These are phyloP conservation scores for Marmota flaviventris DNA, from an alignment of 2,113 vertebrate species.

Conservation along the genomic window DNA sequence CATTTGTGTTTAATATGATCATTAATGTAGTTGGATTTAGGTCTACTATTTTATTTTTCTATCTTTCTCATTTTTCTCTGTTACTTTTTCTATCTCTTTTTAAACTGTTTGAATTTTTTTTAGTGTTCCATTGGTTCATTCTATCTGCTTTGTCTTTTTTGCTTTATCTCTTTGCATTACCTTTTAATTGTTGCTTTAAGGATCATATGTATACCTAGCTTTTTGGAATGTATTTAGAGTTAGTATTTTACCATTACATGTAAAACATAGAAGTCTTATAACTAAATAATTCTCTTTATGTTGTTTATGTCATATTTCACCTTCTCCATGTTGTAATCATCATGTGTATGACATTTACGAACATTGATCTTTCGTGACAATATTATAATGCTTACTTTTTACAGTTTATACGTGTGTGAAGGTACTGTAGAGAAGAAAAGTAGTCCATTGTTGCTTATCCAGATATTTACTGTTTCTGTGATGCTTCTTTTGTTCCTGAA, in stretches of 20 bases:
- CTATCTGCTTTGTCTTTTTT: neutral
- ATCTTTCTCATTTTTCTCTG: neutral
- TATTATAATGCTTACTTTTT: neutral
- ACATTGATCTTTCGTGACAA: neutral
- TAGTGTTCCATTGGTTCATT: neutral
- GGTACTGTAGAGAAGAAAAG: neutral
- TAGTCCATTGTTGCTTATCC: neutral
- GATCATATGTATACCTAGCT: neutral
- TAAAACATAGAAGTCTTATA: neutral
- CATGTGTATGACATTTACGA: neutral
- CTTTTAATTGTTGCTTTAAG: constrained; percentile 25
- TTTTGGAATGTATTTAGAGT: neutral
- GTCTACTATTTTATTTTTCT: constrained; percentile 24
- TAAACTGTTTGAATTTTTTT: constrained; percentile 25
- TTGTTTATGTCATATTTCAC: neutral
- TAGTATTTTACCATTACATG: neutral
- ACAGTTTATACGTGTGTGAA: neutral
- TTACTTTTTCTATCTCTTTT: constrained; percentile 10
- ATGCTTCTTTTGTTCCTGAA: neutral
- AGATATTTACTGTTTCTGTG: neutral
- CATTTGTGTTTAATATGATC: too few relatives aligned
- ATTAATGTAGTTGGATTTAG: neutral
- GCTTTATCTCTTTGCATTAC: neutral
- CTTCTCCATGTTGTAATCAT: neutral
- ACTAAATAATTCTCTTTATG: neutral